Base-by-base conservation (phyloP, 2,888 invertebrate species). In the Acanthococcus lagerstroemiae region DNA sequence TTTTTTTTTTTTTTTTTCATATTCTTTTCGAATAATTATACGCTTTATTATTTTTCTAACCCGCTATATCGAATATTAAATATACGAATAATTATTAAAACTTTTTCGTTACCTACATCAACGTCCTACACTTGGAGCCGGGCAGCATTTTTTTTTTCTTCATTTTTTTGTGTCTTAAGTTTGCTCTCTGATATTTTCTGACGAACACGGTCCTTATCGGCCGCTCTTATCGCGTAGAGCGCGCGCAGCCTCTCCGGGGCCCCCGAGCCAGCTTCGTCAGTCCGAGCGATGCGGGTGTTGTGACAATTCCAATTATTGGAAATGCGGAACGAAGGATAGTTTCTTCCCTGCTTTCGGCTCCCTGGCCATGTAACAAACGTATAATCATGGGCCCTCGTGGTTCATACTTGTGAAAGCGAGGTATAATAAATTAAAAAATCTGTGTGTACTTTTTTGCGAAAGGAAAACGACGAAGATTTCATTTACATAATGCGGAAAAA, bases 21-120 rank as follows among this genome's bases (percentile, higher is more conserved):
- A n/a, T 37, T 37, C 37, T 37, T n/a, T 37, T n/a, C 44, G 58
- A 58, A 58, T 58, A 58, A 58, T 58, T 58, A 58, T 58, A 58
- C 58, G 58, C 58, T 58, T 58, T 46, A 58, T 58, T 58, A 58
- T 58, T 58, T 58, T 46, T n/a, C n/a, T 58, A 57, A 58, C 58
- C 58, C 58, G 58, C 58, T 45, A n/a, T n/a, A 46, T 46, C 58
- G 58, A 58, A 58, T 58, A 58, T 58, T 58, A 58, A 58, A 58
- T n/a, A n/a, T 58, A 58, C 44, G 58, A 58, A 58, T 58, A 58
- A 58, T 58, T 58, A 58, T 45, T 58, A 25, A 45, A 58, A 58
- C 44, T 26, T 46, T 58, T 50, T 58, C 58, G 58, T 58, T 58
- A 58, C 58, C 58, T 58, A 58, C 58, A 58, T 58, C 58, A 58